phyloP scores from a whole-genome alignment of 2,888 invertebrate species.

The Automeris io region DNA sequence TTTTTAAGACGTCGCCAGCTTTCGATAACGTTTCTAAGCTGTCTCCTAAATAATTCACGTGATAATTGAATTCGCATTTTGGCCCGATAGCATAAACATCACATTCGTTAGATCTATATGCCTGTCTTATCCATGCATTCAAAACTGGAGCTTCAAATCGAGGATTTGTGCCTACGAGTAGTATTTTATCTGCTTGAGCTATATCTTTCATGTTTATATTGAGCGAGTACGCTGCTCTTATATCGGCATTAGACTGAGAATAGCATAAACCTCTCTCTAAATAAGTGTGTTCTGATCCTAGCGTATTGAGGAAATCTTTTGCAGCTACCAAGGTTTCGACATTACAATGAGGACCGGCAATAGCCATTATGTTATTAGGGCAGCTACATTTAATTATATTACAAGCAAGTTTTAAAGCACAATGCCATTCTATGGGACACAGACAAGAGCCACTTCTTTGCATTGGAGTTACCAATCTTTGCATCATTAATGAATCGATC shows the following conservation, averaged over 20 bases:
- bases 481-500: constrained; percentile 96
- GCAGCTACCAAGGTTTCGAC: constrained; percentile 57
- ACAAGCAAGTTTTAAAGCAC: constrained; percentile 84
- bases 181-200: constrained; percentile 85
- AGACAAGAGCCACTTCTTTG: constrained; percentile 84
- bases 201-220: constrained; percentile 85
- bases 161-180: constrained; percentile 97
- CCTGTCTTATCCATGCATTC: constrained; percentile 95
- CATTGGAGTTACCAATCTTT: constrained; percentile 96
- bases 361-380: constrained; percentile 69
- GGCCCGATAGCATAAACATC: constrained; percentile 92
- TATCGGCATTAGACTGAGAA: constrained; percentile 31
- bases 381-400: constrained; percentile 78
- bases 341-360: constrained; percentile 57
- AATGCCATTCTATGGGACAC: constrained; percentile 93
- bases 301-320: constrained; percentile 56
- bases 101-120: constrained; percentile 92
- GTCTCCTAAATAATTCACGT: constrained; percentile 44
- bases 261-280: constrained; percentile 42
- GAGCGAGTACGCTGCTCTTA: constrained; percentile 54
- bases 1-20: constrained; percentile 20
- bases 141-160: constrained; percentile 97
- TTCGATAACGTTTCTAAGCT: constrained; percentile 24
- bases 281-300: constrained; percentile 54
- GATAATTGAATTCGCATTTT: constrained; percentile 91